Base-by-base conservation (phyloP, 1,140 invertebrate species). In the Psix sp. region DNA sequence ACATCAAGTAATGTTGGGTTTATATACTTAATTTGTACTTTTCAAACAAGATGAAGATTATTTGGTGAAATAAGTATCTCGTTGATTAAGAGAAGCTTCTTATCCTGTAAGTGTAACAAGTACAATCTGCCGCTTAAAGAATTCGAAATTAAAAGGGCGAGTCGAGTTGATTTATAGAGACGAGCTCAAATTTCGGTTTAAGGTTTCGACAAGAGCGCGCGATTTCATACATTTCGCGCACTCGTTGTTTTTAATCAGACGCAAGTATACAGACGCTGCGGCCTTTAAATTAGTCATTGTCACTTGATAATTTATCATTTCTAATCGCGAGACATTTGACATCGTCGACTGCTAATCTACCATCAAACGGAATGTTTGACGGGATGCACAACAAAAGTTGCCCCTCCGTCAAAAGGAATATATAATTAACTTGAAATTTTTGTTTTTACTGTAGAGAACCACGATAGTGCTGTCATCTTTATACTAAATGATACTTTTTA, bases 21-120 rank as follows among this genome's bases (percentile, higher is more conserved):
- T 6, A 51, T 33, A 16, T 39, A 54, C 40, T 40, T 70, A 62
- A 62, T 70, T 48, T 56, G 56, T 49, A 70, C 66, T 70, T 70
- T 52, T 70, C 65, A 70, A 68, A 56, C n/a, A 20, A 10, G 35
- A 51, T 45, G 51, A 45, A 59, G 45, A 68, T 68, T 68, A 68
- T 59, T 42, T 26, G 16, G 21, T 35, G 65, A 59, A 68, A 59
- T 59, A 59, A 68, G 54, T 59, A 16, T 59, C 52, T 68, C 11
- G 60, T 49, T 56, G 51, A 56, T 46, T 24, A 45, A 45, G 40
- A 16, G 52, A n/a, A 15, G 11, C 4, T 2, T 7, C 21, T 35
- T 21, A 42, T 17, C 45, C 14, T 2, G 11, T 10, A 20, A 42
- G 38, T 15, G 5, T 52, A 40, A 29, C 29, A 11, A 56, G 16